Evolutionary conservation across 2,113 vertebrate species (phyloP).

Genomic region (Cephalopterus ornatus): DNA sequence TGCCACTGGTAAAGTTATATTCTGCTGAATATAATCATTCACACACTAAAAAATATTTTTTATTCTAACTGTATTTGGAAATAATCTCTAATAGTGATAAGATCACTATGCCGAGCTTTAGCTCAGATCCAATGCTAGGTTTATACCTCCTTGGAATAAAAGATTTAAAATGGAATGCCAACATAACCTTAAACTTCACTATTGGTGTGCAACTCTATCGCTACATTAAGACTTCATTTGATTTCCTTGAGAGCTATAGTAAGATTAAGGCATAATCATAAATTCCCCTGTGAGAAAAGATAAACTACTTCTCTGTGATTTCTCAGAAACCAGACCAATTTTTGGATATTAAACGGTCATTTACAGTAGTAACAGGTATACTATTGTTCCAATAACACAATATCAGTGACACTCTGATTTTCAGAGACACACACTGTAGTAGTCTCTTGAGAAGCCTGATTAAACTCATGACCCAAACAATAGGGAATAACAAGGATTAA

Average conservation of each 20-base stretch:
- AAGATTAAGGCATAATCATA: slow-evolving; percentile 19
- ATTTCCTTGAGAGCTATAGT: slow-evolving; percentile 8
- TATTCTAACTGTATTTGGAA: background rate
- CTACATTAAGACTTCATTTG: background rate
- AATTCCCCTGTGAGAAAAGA: background rate
- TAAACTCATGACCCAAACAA: background rate
- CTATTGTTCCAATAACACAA: background rate
- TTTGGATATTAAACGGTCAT: background rate
- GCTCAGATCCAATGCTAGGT: background rate
- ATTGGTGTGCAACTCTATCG: background rate
- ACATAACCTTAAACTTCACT: background rate
- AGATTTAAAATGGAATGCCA: background rate
- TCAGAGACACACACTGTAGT: background rate
- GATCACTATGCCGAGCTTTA: background rate
- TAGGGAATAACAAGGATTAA: background rate
- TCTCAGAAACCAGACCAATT: background rate
- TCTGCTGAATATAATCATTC: background rate
- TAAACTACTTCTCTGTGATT: background rate
- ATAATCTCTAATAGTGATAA: background rate
- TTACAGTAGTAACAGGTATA: background rate
- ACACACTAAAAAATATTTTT: background rate
- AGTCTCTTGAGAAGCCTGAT: background rate
- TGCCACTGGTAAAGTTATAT: background rate
- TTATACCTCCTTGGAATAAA: background rate
- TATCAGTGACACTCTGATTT: background rate